phyloP scores from a whole-genome alignment of 2,888 invertebrate genomes.

The Hypolimnas misippus region DNA sequence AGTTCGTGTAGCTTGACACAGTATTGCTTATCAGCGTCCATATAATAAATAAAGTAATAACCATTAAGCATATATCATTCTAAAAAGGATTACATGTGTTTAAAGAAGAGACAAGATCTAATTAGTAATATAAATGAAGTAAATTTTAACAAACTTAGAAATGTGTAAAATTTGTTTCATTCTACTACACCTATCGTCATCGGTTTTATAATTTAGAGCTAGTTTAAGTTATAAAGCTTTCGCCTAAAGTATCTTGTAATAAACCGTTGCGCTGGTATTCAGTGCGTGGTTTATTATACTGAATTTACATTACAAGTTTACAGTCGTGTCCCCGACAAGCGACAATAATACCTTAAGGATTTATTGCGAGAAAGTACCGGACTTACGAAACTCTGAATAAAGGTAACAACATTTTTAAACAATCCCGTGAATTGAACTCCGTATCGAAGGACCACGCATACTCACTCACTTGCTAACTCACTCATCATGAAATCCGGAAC shows the following conservation, averaged over 20 bases:
- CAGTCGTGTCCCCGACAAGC: conserved; percentile 32
- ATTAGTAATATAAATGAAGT: no score
- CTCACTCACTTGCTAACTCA: neutral
- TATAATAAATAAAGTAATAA: no score
- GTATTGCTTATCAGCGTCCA: no score
- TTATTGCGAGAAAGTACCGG: conserved; percentile 36
- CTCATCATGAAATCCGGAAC: no score
- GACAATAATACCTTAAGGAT: conserved; percentile 37
- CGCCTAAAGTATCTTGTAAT: conserved; percentile 38
- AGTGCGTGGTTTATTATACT: conserved; percentile 38
- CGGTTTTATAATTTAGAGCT: neutral
- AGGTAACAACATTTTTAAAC: neutral
- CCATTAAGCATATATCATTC: no score
- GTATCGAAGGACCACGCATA: neutral
- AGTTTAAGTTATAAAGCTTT: conserved; percentile 27
- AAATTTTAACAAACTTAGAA: no score
- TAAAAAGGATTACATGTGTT: no score
- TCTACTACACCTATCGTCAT: neutral
- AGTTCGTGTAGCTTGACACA: no score
- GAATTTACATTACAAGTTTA: conserved; percentile 39
- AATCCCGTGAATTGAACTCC: neutral
- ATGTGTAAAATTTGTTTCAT: no score
- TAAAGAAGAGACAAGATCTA: no score
- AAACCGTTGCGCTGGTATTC: conserved; percentile 34
- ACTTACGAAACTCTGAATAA: conserved; percentile 22